Base-by-base conservation (phyloP, 2,888 invertebrate genomes). In the Magallana nippona region DNA sequence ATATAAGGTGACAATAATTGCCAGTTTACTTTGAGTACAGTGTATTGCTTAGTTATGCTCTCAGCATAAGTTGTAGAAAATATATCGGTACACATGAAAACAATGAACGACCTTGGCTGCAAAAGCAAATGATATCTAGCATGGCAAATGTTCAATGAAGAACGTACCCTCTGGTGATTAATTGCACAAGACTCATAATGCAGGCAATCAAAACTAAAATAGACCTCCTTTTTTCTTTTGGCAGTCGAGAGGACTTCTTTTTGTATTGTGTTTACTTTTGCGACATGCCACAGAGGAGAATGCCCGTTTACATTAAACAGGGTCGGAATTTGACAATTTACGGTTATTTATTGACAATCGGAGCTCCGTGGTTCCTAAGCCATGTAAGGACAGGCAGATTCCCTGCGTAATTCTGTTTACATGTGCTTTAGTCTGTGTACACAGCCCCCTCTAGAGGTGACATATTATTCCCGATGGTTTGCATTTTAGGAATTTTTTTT, bases 261-360 rank as follows among this genome's bases (percentile, higher is more conserved):
- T 32, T 71, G 22, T 22, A 22, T 71, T 71, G 22, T 71, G 71
- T 71, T 71, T 71, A 32, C 32, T 22, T 71, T 71, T 71, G 44
- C 71, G 27, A 71, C 71, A 22, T 71, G 71, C 71, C 71, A 71
- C 11, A 13, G 27, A 71, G 71, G 10, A 71, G 27, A 71, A 27
- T 71, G 71, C 71, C 71, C 15, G 11, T 13, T 32, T 27, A 71
- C 71, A 27, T 27, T 27, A 71, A 71, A 71, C 71, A 71, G 22
- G 22, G 71, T 11, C 13, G 71, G 71, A 71, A 71, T 71, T 71
- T 71, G 13, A 71, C 71, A 27, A 32, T 71, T 27, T 71, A 27
- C 71, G 19, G 60, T 60, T 60, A 60, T 60, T 60, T 71, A 27
- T 71, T 71, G 22, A 27, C 27, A 27, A 71, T 27, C 44, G 8